Evolutionary conservation across 2,888 invertebrate genomes (phyloP), one percentile per base, ranked within the genome.

Genomic region (Megaustenia siamemsis): DNA sequence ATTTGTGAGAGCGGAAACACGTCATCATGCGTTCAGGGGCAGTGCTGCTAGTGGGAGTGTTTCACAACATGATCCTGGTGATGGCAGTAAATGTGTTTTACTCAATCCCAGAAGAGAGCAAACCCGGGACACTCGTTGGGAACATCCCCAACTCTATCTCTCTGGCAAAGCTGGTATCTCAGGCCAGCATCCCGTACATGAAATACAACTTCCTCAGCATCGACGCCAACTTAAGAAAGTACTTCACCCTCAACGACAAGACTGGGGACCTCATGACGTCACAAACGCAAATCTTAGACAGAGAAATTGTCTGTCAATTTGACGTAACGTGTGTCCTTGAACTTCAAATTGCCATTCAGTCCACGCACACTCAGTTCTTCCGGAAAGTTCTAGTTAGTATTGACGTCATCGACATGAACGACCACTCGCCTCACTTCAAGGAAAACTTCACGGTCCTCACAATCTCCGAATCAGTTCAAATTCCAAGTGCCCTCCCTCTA

Each of bases 341-440:
- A 18, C 85, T 91, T 6, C 89, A 90, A 86, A 86, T 92, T 4
- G 90, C 90, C 40, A 90, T 90, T n/a, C 89, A 90, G 73, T 90
- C 90, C 21, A 87, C 88, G n/a, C 88, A 88, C 73, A 89, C 87
- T 40, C 88, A 90, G 80, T 91, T 90, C 86, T 92, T 90, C 83
- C 82, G 89, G 81, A 91, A 89, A 85, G 88, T 93, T 63, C 88
- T 89, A 49, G 88, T 92, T 24, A 89, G 89, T 28, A 86, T 93
- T n/a, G 88, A 88, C 75, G 86, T 93, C n/a, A 86, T 90, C 38
- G 93, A 93, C 86, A 88, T 91, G 21, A 93, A 93, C 86, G 93
- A 93, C 82, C 90, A 93, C 88, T 78, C 89, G 35, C 93, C 93
- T 12, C 82, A 82, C 35, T 93, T 93, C 86, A 85, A 88, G 4